Evolutionary conservation across 2,797 vertebrate species (phyloP).

Genomic region (Furcifer pardalis): DNA sequence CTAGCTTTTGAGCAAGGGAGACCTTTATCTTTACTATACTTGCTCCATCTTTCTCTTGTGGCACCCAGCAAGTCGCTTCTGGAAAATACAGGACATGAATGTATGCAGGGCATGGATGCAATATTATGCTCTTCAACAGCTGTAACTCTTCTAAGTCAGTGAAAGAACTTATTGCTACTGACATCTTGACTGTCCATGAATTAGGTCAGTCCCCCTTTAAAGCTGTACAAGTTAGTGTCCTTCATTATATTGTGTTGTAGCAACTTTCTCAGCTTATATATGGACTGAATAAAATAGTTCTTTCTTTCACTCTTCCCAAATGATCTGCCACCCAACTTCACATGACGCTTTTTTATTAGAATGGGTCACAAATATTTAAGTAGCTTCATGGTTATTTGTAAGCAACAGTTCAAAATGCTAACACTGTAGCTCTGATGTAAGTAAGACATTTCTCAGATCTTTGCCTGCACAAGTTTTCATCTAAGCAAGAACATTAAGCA

Average conservation of each 20-base stretch:
- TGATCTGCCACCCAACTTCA: no score
- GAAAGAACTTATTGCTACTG: no score
- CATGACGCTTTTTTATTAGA: not conserved
- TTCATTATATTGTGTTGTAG: not conserved
- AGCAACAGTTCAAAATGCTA: slow-evolving; percentile 1
- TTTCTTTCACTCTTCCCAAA: not conserved
- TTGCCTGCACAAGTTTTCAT: not conserved
- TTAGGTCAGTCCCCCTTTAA: not conserved
- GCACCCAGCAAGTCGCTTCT: no score
- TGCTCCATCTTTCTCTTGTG: no score
- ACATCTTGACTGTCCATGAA: not conserved
- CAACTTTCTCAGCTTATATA: not conserved
- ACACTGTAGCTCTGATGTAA: not conserved
- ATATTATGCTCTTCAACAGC: no score
- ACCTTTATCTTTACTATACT: no score
- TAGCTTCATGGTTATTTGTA: not conserved
- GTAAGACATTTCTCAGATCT: not conserved
- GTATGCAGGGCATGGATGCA: no score
- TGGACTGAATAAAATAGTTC: not conserved
- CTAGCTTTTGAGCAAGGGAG: no score
- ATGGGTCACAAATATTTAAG: slow-evolving; percentile 1
- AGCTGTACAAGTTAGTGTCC: not conserved
- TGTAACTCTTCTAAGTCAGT: no score
- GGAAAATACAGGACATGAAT: no score
- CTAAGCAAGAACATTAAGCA: not conserved